Base-by-base conservation (phyloP, 1,140 invertebrate genomes). In the Dinoponera quadriceps region DNA sequence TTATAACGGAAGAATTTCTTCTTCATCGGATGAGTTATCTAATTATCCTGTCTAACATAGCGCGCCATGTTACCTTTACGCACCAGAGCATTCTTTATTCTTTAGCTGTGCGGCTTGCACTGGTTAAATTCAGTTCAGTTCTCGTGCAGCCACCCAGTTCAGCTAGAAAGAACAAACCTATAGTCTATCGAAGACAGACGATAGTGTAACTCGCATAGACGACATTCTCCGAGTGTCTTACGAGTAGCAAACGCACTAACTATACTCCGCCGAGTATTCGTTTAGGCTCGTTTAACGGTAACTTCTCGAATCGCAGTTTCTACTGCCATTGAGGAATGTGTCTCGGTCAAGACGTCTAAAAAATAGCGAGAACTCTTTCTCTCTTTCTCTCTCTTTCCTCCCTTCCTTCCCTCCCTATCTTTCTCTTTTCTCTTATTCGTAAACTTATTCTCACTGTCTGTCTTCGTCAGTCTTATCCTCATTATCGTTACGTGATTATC, bases 391-490 rank as follows among this genome's bases (percentile, higher is more conserved):
- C 71, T 59, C 27, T 84, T 68, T 55, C 68, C n/a, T n/a, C n/a
- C n/a, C n/a, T n/a, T n/a, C n/a, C n/a, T n/a, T n/a, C 22, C n/a
- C n/a, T n/a, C n/a, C n/a, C n/a, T n/a, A n/a, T n/a, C n/a, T n/a
- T n/a, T 29, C 75, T 63, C 33, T 84, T 68, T 55, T 63, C 51
- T 38, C 65, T 82, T 33, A 62, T 84, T 72, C 20, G 14, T 71
- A 57, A 55, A 3, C 22, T 69, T 85, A 80, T 54, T 86, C 82
- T 86, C 84, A 86, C 85, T 89, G 81, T 84, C 73, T 57, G 87
- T 89, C 87, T 89, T 82, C 71, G 72, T 90, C 89, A 90, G 89
- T 90, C 89, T 90, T 90, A 85, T 84, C 71, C 82, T 89, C 85
- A 66, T 83, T 86, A 89, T 77, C 73, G 48, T 81, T n/a, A 86